Evolutionary conservation across 2,888 invertebrate species (phyloP), one percentile per base, ranked within the genome.

Genomic region (Gastracanthus pulcherrimus): DNA sequence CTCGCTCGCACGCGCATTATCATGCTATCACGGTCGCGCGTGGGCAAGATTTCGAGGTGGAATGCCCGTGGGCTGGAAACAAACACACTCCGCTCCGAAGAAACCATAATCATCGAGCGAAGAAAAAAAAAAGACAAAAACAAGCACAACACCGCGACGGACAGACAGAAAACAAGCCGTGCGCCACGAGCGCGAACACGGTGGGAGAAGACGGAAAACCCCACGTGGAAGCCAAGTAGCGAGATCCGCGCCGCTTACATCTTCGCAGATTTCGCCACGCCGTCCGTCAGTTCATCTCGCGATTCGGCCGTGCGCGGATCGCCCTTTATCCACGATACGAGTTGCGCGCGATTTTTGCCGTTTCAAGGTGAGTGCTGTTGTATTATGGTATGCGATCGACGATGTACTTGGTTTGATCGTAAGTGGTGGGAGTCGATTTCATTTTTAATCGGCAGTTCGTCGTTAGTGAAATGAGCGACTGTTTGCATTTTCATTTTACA

Each of bases 11-110:
- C 34, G n/a, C n/a, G 6, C 4, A n/a, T 23, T 26, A 26, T 23
- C n/a, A 5, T n/a, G 1, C 3, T 31, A 55, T 36, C 87, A 88
- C 85, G 88, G 88, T 79, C 86, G 76, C 34, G 86, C 85, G 87
- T 89, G 86, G 89, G 89, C 29, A 5, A 34, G 76, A 58, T 76
- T 58, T 85, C 81, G 78, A 85, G 84, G 85, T 85, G 85, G 87
- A 86, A 45, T 29, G 19, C 41, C 19, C 72, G 45, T 9, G 29
- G 36, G 26, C 23, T 16, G 62, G 11, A 45, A 45, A n/a, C n/a
- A 13, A 45, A 45, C 45, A n/a, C 4, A 45, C 7, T 3, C 3
- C 26, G 29, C 6, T 16, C 6, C 13, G 13, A 60, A n/a, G n/a
- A n/a, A n/a, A n/a, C n/a, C n/a, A n/a, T n/a, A n/a, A n/a, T n/a